phyloP scores from a whole-genome alignment of 2,888 invertebrate genomes.

The Leucoma salicis region DNA sequence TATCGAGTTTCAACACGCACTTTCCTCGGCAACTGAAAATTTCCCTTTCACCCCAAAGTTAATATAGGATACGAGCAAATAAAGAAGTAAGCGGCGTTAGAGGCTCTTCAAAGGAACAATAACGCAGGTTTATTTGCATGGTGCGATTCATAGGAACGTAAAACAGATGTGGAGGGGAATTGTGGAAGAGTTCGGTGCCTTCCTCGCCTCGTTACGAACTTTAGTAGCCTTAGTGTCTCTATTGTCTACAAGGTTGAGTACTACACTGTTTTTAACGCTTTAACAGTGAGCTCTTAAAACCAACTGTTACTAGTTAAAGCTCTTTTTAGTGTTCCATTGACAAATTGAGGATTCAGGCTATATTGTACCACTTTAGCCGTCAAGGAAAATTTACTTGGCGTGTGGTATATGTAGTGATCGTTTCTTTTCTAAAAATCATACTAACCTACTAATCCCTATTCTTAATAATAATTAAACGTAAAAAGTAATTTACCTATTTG shows the following conservation, averaged over 20 bases:
- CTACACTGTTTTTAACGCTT: too few relatives aligned
- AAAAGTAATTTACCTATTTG: too few relatives aligned
- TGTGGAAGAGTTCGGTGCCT: slow-evolving; percentile 56
- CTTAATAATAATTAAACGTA: too few relatives aligned
- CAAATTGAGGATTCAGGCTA: too few relatives aligned
- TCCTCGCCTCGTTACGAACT: slow-evolving; percentile 41
- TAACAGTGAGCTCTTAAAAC: too few relatives aligned
- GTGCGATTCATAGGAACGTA: slow-evolving; percentile 67
- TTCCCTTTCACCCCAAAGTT: slow-evolving; percentile 23
- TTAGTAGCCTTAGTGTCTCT: slow-evolving; percentile 7
- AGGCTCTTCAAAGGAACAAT: slow-evolving; percentile 59
- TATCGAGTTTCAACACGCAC: not conserved
- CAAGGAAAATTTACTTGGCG: too few relatives aligned
- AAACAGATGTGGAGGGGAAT: slow-evolving; percentile 63
- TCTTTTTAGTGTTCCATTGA: too few relatives aligned
- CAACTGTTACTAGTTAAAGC: too few relatives aligned
- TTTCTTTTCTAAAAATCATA: too few relatives aligned
- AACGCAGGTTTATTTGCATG: slow-evolving; percentile 64
- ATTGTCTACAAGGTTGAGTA: not conserved
- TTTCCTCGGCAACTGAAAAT: slow-evolving; percentile 13
- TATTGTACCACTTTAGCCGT: too few relatives aligned
- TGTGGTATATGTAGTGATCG: too few relatives aligned
- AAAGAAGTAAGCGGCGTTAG: slow-evolving; percentile 45
- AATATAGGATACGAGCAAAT: slow-evolving; percentile 37
- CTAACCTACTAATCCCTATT: too few relatives aligned